These are phyloP conservation scores for Stenolophus ochropezus DNA, from an alignment of 2,888 invertebrate genomes.

Conservation along the genomic window DNA sequence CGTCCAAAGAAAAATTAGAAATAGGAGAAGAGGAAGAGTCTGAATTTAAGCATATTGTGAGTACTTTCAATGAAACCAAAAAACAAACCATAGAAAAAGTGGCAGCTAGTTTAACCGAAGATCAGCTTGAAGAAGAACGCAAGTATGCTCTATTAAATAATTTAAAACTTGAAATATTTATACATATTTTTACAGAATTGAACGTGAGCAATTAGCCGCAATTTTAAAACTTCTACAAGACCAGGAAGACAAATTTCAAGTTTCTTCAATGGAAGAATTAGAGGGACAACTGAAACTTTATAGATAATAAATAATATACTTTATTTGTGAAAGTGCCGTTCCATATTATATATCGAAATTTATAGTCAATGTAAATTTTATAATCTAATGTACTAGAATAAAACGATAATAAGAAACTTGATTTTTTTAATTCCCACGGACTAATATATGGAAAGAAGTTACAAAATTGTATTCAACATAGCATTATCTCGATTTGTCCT, in stretches of 20 bases:
- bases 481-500: no score
- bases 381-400: neutral
- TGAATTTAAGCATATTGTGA: slow-evolving; percentile 35
- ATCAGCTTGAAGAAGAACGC: slow-evolving; percentile 66
- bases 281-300: slow-evolving; percentile 71
- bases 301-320: slow-evolving; percentile 70
- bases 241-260: slow-evolving; percentile 72
- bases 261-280: slow-evolving; percentile 69
- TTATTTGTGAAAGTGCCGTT: slow-evolving; percentile 5
- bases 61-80: slow-evolving; percentile 27
- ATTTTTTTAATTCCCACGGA: no score
- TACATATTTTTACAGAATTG: slow-evolving; percentile 69
- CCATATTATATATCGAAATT: neutral
- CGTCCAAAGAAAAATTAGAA: slow-evolving; percentile 22
- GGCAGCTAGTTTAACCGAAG: slow-evolving; percentile 65
- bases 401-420: no score
- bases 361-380: slow-evolving; percentile 17
- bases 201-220: slow-evolving; percentile 72
- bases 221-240: slow-evolving; percentile 72
- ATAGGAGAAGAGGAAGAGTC: slow-evolving; percentile 23
- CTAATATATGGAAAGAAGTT: no score
- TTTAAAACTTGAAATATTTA: no score
- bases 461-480: no score
- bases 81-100: slow-evolving; percentile 62
- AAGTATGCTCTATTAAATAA: no score